Conservation (phyloP, 2,797 vertebrate species). For the Cirrhinus molitorella region DNA sequence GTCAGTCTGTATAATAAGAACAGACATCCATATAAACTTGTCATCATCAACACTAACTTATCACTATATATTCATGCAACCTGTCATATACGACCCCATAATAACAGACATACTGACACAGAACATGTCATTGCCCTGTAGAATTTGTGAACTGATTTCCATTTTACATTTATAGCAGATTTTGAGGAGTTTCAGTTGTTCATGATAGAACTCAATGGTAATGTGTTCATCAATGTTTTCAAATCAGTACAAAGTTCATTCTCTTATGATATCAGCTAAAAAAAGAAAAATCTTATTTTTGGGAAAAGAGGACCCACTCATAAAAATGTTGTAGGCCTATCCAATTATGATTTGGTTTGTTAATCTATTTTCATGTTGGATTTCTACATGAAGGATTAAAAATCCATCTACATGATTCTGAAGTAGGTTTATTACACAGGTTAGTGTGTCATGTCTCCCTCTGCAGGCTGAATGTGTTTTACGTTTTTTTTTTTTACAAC, state of each 20-base stretch:
- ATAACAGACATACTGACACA: background rate
- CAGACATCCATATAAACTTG: background rate
- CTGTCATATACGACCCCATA: constrained; percentile 2
- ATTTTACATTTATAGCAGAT: background rate
- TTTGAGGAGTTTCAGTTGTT: no score
- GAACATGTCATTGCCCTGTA: background rate
- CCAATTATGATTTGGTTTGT: background rate
- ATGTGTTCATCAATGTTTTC: background rate
- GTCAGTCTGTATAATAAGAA: constrained; percentile 7
- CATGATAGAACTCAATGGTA: background rate
- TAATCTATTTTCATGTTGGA: background rate
- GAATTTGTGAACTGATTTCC: background rate
- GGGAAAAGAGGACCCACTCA: background rate
- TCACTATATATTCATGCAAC: background rate
- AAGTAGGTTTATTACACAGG: background rate
- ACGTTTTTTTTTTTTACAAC: no score
- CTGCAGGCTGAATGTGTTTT: background rate
- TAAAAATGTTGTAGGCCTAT: background rate
- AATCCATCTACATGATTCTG: background rate
- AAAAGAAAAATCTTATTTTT: background rate
- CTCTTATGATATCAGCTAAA: background rate
- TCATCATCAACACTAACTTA: background rate
- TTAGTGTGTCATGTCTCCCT: constrained; percentile 5
- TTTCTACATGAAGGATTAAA: background rate
- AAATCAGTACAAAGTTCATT: background rate